Percentiles rank a stretch among this genome's conserved stretches.
phyloP scores from a whole-genome alignment of 2,888 invertebrate genomes.

The Petrolisthes manimaculis region DNA sequence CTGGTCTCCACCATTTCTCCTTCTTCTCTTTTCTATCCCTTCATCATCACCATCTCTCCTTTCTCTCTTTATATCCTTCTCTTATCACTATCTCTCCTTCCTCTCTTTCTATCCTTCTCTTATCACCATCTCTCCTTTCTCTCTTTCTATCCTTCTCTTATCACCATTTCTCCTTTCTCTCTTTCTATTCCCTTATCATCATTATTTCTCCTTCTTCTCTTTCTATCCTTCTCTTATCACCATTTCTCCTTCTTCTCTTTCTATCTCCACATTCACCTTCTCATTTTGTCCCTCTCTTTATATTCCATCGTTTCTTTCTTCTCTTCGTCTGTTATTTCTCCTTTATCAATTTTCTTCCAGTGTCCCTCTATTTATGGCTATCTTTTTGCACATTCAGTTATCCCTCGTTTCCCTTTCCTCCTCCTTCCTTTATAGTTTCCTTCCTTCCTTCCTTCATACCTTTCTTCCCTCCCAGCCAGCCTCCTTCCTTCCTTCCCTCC shows the following conservation, averaged over 20 bases:
- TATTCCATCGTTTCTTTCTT: no score
- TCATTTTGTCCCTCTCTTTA: no score
- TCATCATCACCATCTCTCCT: background rate
- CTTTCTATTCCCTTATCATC: background rate
- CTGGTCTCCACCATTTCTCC: no score
- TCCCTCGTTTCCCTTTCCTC: no score
- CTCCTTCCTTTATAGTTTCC: no score
- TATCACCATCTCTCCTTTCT: background rate
- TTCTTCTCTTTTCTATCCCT: background rate
- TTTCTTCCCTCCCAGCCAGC: background rate
- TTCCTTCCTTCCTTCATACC: background rate
- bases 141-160: background rate
- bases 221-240: background rate
- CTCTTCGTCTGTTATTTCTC: no score
- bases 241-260: background rate
- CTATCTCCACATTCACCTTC: no score
- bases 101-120: background rate
- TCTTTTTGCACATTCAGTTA: no score
- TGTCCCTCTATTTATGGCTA: no score
- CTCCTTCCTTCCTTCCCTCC: no score
- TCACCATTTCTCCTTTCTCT: constrained; percentile 3
- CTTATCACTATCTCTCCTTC: background rate
- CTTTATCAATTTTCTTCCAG: no score
- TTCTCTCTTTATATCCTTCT: background rate
- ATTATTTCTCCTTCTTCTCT: background rate